These are phyloP conservation scores for Gracilinanus agilis DNA, from an alignment of 2,113 vertebrate species.

Conservation along the genomic window DNA sequence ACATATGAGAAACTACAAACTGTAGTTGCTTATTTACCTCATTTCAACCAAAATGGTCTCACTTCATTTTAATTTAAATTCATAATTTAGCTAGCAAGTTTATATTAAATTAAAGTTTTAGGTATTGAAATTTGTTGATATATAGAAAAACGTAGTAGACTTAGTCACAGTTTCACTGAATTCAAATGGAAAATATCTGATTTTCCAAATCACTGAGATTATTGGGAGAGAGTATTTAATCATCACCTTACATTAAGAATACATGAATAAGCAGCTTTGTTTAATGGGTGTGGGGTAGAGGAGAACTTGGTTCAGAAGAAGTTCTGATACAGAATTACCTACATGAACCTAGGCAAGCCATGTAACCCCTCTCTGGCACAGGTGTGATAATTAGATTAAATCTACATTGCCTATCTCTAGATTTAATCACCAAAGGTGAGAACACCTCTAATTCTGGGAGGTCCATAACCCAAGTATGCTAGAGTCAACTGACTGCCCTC, in stretches of 20 bases:
- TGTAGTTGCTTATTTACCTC: slow-evolving; percentile 51
- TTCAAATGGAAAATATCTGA: neutral
- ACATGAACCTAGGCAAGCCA: neutral
- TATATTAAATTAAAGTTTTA: slow-evolving; percentile 45
- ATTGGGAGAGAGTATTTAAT: no score
- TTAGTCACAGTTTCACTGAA: neutral
- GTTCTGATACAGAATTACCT: neutral
- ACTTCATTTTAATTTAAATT: no score
- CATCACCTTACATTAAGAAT: no score
- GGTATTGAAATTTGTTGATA: slow-evolving; percentile 5
- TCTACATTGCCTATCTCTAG: no score
- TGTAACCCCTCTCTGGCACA: neutral
- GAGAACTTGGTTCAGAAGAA: neutral
- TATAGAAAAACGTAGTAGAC: slow-evolving; percentile 30
- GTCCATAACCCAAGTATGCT: no score
- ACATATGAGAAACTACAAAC: slow-evolving; percentile 41
- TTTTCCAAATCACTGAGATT: neutral
- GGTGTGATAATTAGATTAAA: no score
- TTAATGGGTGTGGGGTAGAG: neutral
- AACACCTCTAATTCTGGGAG: no score
- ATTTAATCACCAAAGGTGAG: no score
- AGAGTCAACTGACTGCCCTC: no score
- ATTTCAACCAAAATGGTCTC: slow-evolving; percentile 53
- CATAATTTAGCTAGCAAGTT: neutral
- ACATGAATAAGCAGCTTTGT: neutral